Base-by-base conservation (phyloP, 2,888 invertebrate genomes). In the Sussaba pulchella region DNA sequence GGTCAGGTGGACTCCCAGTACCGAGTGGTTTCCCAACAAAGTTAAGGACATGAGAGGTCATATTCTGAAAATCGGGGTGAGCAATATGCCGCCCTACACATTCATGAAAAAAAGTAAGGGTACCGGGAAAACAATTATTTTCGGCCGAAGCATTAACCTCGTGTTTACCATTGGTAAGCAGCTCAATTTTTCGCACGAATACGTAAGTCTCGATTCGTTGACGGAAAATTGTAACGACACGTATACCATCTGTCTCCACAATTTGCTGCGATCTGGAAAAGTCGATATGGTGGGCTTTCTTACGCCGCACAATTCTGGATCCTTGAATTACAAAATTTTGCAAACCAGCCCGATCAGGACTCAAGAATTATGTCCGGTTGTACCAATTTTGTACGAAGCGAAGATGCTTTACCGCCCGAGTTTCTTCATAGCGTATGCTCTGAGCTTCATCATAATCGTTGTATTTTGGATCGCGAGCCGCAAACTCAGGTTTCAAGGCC, bases 111-210 rank as follows among this genome's bases (percentile, higher is more conserved):
- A n/a, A n/a, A n/a, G n/a, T n/a, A n/a, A n/a, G n/a, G n/a, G n/a
- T n/a, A n/a, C n/a, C n/a, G 24, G 81, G 0, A 45, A 59, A 0
- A 9, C 64, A 0, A 10, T 1, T 0, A 19, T 52, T 1, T 5
- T 3, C 0, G 84, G 83, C 0, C 57, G 82, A 0, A 82, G 83
- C 14, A 52, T 63, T 3, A 19, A 50, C 12, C 3, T 50, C 0
- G 12, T 86, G 0, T 1, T 50, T 0, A 54, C 36, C 1, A 14
- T 85, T 0, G 45, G 70, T 0, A 2, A 24, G 0, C 4, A 31
- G n/a, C 39, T 86, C 41, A 87, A 88, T 26, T 87, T 85, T 39
- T 83, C 82, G 0, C 6, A 74, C 0, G 9, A 63, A 2, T 77
- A 45, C 26, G 17, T 6, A n/a, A 17, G 19, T 1, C 2, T n/a